Conservation (phyloP, 1,140 invertebrate genomes). For the Conus ventricosus region DNA sequence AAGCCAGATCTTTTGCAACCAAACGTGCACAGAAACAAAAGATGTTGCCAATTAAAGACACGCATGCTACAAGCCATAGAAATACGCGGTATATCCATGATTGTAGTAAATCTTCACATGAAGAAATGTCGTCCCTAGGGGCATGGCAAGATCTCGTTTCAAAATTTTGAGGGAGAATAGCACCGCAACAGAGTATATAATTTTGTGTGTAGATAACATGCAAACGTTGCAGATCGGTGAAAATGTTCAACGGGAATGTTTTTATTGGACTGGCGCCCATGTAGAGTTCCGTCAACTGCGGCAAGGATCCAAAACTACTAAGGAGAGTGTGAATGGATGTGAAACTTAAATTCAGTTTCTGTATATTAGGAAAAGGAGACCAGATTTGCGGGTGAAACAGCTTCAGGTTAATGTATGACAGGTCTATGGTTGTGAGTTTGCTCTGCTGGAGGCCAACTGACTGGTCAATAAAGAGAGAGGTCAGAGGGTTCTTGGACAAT, state of each 20-base stretch:
- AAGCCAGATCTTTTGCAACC: too few species aligned
- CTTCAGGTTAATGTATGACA: neutral
- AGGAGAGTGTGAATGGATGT: neutral
- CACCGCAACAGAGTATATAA: constrained; percentile 7
- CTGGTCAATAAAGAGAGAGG: neutral
- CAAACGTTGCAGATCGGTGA: neutral
- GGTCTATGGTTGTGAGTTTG: neutral
- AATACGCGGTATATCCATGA: too few species aligned
- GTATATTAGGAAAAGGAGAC: neutral
- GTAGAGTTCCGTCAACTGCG: neutral
- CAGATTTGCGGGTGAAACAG: neutral
- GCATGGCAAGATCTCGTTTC: neutral
- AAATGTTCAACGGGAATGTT: neutral
- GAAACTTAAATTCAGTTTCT: neutral
- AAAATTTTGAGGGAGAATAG: neutral
- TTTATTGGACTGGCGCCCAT: neutral
- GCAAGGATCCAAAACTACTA: neutral
- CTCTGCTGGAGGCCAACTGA: neutral
- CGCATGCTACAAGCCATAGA: too few species aligned
- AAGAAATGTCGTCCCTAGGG: neutral
- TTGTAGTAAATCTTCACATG: neutral
- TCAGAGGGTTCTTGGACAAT: constrained; percentile 1
- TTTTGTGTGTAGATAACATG: neutral
- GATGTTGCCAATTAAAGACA: too few species aligned
- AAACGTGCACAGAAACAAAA: too few species aligned